Conservation (phyloP, 2,888 invertebrate species). For the Himalopsyche anomala region DNA sequence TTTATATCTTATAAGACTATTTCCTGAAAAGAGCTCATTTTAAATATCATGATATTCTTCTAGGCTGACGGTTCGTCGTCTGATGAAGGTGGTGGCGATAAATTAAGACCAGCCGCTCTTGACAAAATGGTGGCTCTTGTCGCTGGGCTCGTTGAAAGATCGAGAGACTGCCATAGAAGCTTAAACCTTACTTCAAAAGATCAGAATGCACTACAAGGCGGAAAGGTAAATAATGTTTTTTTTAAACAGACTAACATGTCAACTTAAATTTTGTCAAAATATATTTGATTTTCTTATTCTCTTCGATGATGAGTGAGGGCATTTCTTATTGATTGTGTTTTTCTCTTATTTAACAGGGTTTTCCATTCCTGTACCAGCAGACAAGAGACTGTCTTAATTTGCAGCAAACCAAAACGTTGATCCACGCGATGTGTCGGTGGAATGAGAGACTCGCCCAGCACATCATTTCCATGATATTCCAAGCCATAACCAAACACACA, state of each 20-base stretch:
- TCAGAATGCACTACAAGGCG: conserved; percentile 88
- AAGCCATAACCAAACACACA: conserved; percentile 92
- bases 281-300: too few species aligned
- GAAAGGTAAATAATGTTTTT: conserved; percentile 79
- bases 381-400: conserved; percentile 95
- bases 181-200: conserved; percentile 87
- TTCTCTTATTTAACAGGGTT: conserved; percentile 79
- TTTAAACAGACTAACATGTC: too few species aligned
- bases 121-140: conserved; percentile 97
- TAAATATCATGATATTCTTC: conserved; percentile 54
- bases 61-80: conserved; percentile 75
- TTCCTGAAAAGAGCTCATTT: too few species aligned
- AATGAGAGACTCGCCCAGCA: conserved; percentile 92
- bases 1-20: too few species aligned
- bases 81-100: conserved; percentile 77
- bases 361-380: conserved; percentile 95
- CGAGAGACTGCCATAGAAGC: conserved; percentile 85
- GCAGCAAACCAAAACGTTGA: conserved; percentile 92
- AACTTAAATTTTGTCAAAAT: too few species aligned
- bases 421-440: conserved; percentile 93
- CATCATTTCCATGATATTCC: conserved; percentile 93
- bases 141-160: conserved; percentile 91
- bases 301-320: background rate
- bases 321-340: conserved; percentile 4
- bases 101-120: conserved; percentile 91